These are phyloP conservation scores for Onychostoma macrolepis DNA, from an alignment of 2,113 vertebrate species.

Conservation along the genomic window DNA sequence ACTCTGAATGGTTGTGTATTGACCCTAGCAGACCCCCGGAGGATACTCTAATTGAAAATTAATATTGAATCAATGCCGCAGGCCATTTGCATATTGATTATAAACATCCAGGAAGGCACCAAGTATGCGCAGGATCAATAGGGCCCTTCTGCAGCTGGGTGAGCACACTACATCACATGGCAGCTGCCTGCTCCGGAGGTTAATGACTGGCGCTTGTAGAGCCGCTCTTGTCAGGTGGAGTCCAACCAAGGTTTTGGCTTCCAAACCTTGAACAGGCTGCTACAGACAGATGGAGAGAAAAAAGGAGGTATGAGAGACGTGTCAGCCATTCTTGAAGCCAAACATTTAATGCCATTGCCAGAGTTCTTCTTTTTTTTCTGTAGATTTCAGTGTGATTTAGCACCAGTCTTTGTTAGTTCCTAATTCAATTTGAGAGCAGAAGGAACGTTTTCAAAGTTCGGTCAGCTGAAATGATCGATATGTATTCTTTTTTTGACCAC, in stretches of 20 bases:
- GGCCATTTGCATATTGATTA: conserved; percentile 99
- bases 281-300: conserved; percentile 42
- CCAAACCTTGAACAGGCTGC: conserved; percentile 60
- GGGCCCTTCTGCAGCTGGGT: conserved; percentile 83
- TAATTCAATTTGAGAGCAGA: neutral
- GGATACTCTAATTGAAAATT: conserved; percentile 99
- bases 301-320: neutral
- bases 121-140: conserved; percentile 94
- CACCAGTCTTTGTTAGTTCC: neutral
- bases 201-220: conserved; percentile 82
- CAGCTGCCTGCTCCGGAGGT: conserved; percentile 75
- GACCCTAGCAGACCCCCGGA: conserved; percentile 94
- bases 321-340: neutral
- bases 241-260: conserved; percentile 68
- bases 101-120: conserved; percentile 98
- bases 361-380: neutral
- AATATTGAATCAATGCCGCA: conserved; percentile 97
- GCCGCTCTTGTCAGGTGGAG: conserved; percentile 79
- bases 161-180: conserved; percentile 81
- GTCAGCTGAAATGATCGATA: neutral
- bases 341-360: neutral
- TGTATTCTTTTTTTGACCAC: neutral
- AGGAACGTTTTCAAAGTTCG: neutral
- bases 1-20: conserved; percentile 92
- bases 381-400: neutral